Conservation (phyloP, 1,140 invertebrate genomes). For the Brachionus plicatilis region DNA sequence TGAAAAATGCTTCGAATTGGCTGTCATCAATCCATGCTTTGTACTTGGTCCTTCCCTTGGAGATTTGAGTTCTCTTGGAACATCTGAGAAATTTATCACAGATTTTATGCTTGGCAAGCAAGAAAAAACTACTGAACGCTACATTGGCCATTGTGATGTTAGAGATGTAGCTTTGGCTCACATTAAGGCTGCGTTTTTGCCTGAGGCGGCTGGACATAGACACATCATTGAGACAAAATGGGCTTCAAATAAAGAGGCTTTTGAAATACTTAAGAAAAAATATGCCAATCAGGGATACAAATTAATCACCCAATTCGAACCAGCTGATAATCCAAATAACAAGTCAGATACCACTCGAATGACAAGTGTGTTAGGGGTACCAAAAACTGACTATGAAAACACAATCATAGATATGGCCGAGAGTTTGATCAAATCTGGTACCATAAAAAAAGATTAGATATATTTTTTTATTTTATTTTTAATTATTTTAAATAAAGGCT, state of each 20-base stretch:
- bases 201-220: constrained; percentile 56
- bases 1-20: constrained; percentile 56
- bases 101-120: background rate
- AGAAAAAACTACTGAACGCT: background rate
- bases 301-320: background rate
- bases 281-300: background rate
- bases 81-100: constrained; percentile 44
- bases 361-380: constrained; percentile 53
- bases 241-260: background rate
- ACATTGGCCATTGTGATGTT: constrained; percentile 55
- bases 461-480: background rate
- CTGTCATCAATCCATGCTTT: constrained; percentile 59
- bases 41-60: constrained; percentile 57
- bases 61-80: constrained; percentile 47
- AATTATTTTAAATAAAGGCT: background rate
- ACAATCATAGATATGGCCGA: constrained; percentile 58
- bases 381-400: constrained; percentile 50
- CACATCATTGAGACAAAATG: constrained; percentile 6
- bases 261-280: constrained; percentile 16
- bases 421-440: constrained; percentile 56
- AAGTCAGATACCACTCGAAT: constrained; percentile 44
- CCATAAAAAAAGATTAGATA: constrained; percentile 51
- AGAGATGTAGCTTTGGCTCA: constrained; percentile 61
- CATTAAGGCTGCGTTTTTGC: constrained; percentile 56
- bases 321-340: background rate